Evolutionary conservation across 2,888 invertebrate species (phyloP).

Genomic region (Zhuqinia jingwanae): DNA sequence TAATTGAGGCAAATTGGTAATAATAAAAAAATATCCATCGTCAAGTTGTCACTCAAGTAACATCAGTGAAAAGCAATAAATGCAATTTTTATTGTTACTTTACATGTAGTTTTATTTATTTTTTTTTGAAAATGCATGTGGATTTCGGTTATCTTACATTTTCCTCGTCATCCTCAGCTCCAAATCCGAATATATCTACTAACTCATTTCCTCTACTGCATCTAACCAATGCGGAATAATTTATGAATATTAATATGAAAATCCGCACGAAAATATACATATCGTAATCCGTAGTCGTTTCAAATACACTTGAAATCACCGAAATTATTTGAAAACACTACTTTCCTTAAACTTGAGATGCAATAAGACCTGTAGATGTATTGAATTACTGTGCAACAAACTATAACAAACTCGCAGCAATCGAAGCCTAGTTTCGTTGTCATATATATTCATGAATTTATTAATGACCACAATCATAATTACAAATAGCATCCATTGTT

Average conservation of each 20-base stretch:
- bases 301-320: too few relatives aligned
- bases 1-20: background rate
- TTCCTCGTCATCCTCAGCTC: constrained; percentile 58
- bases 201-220: background rate
- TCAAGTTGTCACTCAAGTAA: background rate
- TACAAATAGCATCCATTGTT: constrained; percentile 53
- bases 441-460: constrained; percentile 39
- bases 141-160: constrained; percentile 40
- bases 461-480: constrained; percentile 40
- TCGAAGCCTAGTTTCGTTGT: background rate
- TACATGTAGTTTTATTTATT: background rate
- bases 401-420: too few relatives aligned
- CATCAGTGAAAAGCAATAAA: too few relatives aligned
- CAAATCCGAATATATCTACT: constrained; percentile 48
- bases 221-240: background rate
- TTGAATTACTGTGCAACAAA: background rate
- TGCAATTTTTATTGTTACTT: too few relatives aligned
- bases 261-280: background rate
- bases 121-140: background rate
- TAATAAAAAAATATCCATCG: background rate
- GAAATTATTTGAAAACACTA: too few relatives aligned
- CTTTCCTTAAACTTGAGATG: background rate
- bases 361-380: background rate
- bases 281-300: too few relatives aligned
- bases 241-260: background rate